These are phyloP conservation scores for Cylindroiulus punctatus DNA, from an alignment of 2,888 invertebrate species.

Conservation along the genomic window DNA sequence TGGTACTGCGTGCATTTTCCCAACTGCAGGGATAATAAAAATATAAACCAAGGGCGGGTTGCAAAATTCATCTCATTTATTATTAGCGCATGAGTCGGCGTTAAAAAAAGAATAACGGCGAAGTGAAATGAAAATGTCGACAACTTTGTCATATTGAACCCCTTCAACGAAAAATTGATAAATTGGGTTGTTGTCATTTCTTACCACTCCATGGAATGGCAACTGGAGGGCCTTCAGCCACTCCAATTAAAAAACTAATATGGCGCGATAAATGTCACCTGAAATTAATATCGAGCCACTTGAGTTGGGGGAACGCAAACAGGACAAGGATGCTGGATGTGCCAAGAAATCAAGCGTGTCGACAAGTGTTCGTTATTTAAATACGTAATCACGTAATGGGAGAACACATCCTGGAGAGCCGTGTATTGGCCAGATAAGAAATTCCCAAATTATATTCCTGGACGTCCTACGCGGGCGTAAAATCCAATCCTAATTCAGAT, in stretches of 20 bases:
- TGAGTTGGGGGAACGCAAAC: background rate
- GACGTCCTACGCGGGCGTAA: background rate
- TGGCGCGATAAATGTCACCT: background rate
- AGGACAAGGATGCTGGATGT: constrained; percentile 32
- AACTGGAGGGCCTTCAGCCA: background rate
- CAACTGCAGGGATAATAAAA: background rate
- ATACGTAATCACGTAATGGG: constrained; percentile 16
- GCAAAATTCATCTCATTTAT: background rate
- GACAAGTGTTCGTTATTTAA: background rate
- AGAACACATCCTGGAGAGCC: background rate
- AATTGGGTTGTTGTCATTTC: background rate
- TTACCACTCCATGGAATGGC: background rate
- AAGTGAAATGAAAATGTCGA: background rate
- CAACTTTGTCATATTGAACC: background rate
- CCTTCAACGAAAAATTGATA: background rate
- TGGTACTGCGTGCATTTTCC: background rate
- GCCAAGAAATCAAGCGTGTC: background rate
- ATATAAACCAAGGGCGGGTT: background rate
- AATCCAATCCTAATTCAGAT: background rate
- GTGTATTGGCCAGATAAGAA: background rate
- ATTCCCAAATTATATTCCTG: background rate
- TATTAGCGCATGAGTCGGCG: background rate
- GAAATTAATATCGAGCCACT: background rate
- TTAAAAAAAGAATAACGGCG: background rate
- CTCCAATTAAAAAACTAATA: background rate